Percentiles rank a stretch among this genome's conserved stretches.
phyloP scores from a whole-genome alignment of 2,113 vertebrate genomes.

The Heterochromis multidens region DNA sequence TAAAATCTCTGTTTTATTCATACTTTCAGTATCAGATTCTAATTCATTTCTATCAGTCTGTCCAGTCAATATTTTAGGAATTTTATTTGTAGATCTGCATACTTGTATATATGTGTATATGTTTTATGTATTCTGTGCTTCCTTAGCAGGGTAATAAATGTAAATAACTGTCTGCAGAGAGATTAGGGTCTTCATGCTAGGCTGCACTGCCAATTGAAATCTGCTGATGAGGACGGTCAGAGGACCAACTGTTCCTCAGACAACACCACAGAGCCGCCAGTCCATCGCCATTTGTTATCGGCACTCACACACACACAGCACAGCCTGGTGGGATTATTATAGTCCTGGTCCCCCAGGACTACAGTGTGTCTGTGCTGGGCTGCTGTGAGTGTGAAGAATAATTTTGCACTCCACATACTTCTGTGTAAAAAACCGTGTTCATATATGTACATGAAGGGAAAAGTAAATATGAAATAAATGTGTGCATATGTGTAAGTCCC shows the following conservation, averaged over 20 bases:
- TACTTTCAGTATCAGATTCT: background rate
- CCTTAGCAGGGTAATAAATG: conserved; percentile 48
- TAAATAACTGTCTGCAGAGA: conserved; percentile 53
- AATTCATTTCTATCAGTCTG: background rate
- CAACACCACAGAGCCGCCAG: conserved; percentile 78
- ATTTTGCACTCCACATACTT: background rate
- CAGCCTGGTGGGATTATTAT: conserved; percentile 86
- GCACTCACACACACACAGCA: conserved; percentile 69
- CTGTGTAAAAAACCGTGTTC: background rate
- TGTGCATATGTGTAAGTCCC: background rate
- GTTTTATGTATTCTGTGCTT: background rate
- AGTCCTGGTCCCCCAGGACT: conserved; percentile 68
- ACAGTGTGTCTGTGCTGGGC: background rate
- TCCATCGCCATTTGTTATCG: conserved; percentile 88
- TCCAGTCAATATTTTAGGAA: background rate
- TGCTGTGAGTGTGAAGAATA: background rate
- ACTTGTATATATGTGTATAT: background rate
- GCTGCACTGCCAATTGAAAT: conserved; percentile 89
- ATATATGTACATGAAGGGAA: background rate
- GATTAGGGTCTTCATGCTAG: conserved; percentile 79
- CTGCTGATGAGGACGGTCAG: conserved; percentile 79
- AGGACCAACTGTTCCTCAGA: conserved; percentile 86
- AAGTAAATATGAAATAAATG: background rate
- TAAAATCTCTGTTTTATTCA: background rate
- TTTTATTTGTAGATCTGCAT: background rate